Evolutionary conservation across 2,113 vertebrate species (phyloP), one percentile per base, ranked within the genome.

Genomic region (Oryzias melastigma): DNA sequence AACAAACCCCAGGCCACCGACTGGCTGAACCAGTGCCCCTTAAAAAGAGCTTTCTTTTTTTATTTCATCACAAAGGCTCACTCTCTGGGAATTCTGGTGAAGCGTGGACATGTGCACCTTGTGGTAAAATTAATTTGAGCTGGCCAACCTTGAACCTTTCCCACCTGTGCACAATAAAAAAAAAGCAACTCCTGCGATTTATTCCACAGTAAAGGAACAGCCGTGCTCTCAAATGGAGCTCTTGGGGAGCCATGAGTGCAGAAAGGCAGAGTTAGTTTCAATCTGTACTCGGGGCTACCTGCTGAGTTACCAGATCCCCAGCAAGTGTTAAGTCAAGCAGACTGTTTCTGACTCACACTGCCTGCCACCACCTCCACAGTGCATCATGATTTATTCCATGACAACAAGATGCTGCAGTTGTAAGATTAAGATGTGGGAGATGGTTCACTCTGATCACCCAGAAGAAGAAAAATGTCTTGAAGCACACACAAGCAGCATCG

Each of bases 261-360:
- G 81, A 81, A 75, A 77, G 77, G 82, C 78, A 68, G 78, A 80
- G 68, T 87, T 86, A 67, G 83, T 81, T 90, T 87, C 83, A 83
- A 85, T 87, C 83, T 83, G 76, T 78, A 71, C 82, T 79, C 44
- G n/a, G n/a, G 77, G 77, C 88, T 87, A 84, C 89, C 88, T 90
- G 89, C 87, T 89, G 90, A 83, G 90, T 82, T 85, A 85, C 79
- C 78, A 87, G 88, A 90, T 89, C 81, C 89, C 82, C 71, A 81
- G 82, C 57, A 73, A 87, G 91, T 77, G 87, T 85, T 83, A 90
- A 88, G 81, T 88, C 85, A 86, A 82, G 71, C 73, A 87, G 83
- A 83, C 86, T 67, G 80, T 81, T 82, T 71, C 79, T 90, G 85
- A 86, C 84, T 86, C 74, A 84, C 45, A 67, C 69, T 78, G 77